Conservation (phyloP, 2,113 vertebrate species). For the Oophaga pumilio region DNA sequence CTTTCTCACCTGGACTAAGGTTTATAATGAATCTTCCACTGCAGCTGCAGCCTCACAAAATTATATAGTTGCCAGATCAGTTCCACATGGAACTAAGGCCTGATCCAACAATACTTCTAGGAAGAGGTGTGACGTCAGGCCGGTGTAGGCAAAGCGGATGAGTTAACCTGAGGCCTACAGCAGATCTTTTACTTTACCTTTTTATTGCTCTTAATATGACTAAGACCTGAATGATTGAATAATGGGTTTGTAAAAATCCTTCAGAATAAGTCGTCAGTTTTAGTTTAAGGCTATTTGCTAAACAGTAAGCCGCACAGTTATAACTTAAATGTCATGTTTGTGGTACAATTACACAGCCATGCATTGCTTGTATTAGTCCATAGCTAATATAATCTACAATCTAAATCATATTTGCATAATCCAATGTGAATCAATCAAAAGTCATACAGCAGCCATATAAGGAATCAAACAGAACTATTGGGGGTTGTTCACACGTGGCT, state of each 20-base stretch:
- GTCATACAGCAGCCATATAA: background rate
- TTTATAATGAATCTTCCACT: constrained; percentile 42
- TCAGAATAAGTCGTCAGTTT: background rate
- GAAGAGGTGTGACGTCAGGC: constrained; percentile 24
- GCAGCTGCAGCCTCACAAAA: constrained; percentile 38
- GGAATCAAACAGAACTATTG: background rate
- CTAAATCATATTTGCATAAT: background rate
- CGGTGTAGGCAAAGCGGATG: background rate
- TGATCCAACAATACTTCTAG: constrained; percentile 29
- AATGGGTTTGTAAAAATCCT: background rate
- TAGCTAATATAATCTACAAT: background rate
- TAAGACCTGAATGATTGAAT: background rate
- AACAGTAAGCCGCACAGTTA: background rate
- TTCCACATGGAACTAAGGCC: constrained; percentile 25
- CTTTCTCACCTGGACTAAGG: constrained; percentile 44
- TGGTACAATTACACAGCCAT: background rate
- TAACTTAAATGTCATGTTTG: background rate
- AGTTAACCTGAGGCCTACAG: background rate
- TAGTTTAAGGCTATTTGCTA: background rate
- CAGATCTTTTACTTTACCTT: background rate
- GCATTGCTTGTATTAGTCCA: background rate
- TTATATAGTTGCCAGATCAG: constrained; percentile 25
- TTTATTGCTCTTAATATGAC: background rate
- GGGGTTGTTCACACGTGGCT: background rate
- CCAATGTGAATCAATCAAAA: background rate